These are phyloP conservation scores for Rhinogobius similis DNA, from an alignment of 2,113 vertebrate genomes.

Conservation along the genomic window DNA sequence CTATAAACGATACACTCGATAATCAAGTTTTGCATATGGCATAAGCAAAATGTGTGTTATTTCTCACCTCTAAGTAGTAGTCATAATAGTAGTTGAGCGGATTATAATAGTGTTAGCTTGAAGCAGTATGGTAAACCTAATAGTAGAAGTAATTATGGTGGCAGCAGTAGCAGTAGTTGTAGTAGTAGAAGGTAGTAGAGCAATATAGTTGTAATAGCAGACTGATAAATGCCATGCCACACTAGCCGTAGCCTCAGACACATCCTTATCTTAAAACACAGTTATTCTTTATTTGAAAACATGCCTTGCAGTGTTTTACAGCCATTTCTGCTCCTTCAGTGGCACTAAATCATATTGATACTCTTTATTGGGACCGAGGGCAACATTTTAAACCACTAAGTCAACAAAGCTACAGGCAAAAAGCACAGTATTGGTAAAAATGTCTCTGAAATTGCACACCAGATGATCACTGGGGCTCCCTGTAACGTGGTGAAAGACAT, in stretches of 20 bases:
- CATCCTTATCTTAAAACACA: not conserved
- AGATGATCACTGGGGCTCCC: not conserved
- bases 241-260: not conserved
- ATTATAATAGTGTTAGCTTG: too few species aligned
- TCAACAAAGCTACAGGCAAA: not conserved
- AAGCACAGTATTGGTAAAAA: not conserved
- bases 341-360: not conserved
- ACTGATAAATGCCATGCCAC: not conserved
- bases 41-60: too few species aligned
- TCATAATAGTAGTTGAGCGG: too few species aligned
- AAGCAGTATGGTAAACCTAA: not conserved
- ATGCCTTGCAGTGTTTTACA: not conserved
- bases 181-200: not conserved
- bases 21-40: too few species aligned
- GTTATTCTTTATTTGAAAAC: not conserved
- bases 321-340: not conserved
- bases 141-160: not conserved
- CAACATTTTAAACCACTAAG: not conserved
- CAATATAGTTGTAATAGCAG: not conserved
- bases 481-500: not conserved
- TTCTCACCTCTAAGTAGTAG: too few species aligned
- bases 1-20: too few species aligned
- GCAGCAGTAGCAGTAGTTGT: not conserved
- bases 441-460: not conserved
- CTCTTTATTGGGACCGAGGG: not conserved